Evolutionary conservation across 2,797 vertebrate species (phyloP).

Genomic region (Miichthys miiuy): DNA sequence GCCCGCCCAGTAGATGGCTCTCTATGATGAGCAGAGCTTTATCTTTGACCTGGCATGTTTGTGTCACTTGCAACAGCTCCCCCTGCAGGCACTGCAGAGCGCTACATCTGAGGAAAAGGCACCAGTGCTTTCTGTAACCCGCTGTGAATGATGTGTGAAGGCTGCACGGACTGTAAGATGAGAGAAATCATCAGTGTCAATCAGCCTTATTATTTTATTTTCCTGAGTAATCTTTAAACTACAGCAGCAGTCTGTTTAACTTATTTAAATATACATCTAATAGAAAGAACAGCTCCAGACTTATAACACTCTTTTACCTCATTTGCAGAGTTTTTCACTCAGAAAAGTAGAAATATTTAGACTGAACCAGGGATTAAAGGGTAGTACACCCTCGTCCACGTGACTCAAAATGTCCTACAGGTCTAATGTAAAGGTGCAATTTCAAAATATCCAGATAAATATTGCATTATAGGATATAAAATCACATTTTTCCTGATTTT

Average conservation of each 20-base stretch:
- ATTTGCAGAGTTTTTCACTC: background rate
- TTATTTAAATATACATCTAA: background rate
- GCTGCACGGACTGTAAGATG: background rate
- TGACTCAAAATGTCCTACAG: background rate
- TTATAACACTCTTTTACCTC: background rate
- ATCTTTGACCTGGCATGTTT: constrained; percentile 5
- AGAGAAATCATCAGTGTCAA: background rate
- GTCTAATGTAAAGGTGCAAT: background rate
- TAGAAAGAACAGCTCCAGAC: background rate
- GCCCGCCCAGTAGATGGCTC: constrained; percentile 43
- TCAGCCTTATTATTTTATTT: background rate
- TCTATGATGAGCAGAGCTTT: constrained; percentile 19
- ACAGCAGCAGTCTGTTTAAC: background rate
- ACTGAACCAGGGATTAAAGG: background rate
- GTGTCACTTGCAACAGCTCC: constrained; percentile 35
- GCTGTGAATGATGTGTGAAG: background rate
- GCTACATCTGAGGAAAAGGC: background rate
- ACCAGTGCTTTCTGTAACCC: background rate
- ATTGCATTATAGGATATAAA: constrained; percentile 1
- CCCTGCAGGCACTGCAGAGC: constrained; percentile 42
- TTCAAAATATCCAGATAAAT: background rate
- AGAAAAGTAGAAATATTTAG: background rate
- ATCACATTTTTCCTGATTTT: background rate
- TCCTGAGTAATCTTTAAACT: background rate
- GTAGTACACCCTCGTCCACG: background rate